Conservation (phyloP, 2,888 invertebrate genomes). For the Ametastegia equiseti region DNA sequence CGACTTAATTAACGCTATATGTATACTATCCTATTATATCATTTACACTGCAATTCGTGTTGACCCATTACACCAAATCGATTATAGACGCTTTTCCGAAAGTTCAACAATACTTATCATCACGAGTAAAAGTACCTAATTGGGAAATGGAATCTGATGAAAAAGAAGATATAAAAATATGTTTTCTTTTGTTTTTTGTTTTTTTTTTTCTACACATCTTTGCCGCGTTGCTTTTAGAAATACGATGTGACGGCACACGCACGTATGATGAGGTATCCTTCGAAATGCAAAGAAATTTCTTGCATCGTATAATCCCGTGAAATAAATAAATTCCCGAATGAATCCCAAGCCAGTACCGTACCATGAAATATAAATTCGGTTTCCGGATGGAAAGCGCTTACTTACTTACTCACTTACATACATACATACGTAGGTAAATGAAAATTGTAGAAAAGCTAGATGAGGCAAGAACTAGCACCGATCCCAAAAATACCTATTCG, state of each 20-base stretch:
- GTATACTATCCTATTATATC: slow-evolving; percentile 49
- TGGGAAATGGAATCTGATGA: neutral
- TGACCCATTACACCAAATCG: slow-evolving; percentile 49
- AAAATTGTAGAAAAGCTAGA: neutral
- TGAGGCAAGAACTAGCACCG: slow-evolving; percentile 34
- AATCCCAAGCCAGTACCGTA: slow-evolving; percentile 37
- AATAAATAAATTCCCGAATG: neutral
- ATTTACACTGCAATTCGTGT: slow-evolving; percentile 53
- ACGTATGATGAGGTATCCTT: neutral
- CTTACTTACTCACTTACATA: no score
- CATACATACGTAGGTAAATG: neutral
- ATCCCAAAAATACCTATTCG: slow-evolving; percentile 25
- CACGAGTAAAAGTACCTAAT: neutral
- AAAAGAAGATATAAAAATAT: neutral
- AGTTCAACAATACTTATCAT: neutral
- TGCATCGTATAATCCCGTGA: neutral
- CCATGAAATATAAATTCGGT: slow-evolving; percentile 44
- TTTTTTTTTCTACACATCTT: neutral
- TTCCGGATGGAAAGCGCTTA: slow-evolving; percentile 32
- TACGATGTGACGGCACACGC: neutral
- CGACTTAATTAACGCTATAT: slow-evolving; percentile 47
- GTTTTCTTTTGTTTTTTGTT: neutral
- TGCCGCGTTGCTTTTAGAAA: neutral
- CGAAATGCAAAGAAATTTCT: neutral
- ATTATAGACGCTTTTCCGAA: slow-evolving; percentile 24